Evolutionary conservation across 1,140 invertebrate species (phyloP).

Genomic region (Bombus difficillimus): DNA sequence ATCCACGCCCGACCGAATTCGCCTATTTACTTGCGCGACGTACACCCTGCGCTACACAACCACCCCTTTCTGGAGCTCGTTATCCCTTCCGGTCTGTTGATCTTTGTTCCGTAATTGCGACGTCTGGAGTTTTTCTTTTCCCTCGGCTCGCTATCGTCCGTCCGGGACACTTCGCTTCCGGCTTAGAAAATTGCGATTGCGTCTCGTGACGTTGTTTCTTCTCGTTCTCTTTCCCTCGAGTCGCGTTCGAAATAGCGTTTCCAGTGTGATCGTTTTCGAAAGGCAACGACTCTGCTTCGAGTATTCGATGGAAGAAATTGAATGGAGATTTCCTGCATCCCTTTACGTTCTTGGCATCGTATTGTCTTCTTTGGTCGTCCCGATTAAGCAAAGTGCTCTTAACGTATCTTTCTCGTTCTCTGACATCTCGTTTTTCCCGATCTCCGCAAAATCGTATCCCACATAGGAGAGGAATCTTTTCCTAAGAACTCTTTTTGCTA

Average conservation of each 20-base stretch:
- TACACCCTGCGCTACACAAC: slow-evolving; percentile 45
- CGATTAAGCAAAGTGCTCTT: not conserved
- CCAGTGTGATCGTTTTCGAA: not conserved
- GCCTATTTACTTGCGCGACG: slow-evolving; percentile 78
- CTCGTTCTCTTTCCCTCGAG: not conserved
- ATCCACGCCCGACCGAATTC: slow-evolving; percentile 75
- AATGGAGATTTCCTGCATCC: not conserved
- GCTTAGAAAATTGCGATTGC: slow-evolving; percentile 27
- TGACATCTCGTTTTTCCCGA: too few species aligned
- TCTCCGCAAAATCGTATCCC: too few species aligned
- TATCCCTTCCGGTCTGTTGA: slow-evolving; percentile 38
- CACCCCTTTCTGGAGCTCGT: slow-evolving; percentile 39
- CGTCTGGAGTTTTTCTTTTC: slow-evolving; percentile 38
- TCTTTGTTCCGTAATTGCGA: slow-evolving; percentile 42
- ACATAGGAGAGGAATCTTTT: not conserved
- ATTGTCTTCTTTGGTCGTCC: too few species aligned
- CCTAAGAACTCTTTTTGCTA: not conserved
- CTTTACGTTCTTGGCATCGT: not conserved
- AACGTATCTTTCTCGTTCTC: not conserved
- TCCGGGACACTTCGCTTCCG: not conserved
- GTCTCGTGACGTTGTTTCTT: not conserved
- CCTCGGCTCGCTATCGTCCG: not conserved
- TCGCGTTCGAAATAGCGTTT: not conserved
- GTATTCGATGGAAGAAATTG: not conserved
- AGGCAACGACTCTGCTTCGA: not conserved